phyloP scores from a whole-genome alignment of 2,888 invertebrate genomes.

The Polydrusus tereticollis region DNA sequence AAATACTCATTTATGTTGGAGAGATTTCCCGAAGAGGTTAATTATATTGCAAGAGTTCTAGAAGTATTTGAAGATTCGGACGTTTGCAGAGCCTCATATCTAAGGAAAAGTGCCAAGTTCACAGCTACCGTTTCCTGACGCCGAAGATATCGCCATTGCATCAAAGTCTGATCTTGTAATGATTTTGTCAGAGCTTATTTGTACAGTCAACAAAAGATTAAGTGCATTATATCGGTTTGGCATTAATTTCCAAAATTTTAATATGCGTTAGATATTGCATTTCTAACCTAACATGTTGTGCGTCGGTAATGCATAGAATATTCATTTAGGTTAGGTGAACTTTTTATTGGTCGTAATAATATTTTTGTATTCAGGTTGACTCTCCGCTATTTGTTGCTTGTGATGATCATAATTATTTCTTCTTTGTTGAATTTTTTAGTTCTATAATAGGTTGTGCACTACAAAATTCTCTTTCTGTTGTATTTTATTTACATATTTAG shows the following conservation, averaged over 20 bases:
- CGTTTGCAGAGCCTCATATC: constrained; percentile 3
- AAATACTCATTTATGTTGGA: constrained; percentile 20
- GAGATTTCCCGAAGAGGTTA: constrained; percentile 15
- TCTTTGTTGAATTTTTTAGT: background rate
- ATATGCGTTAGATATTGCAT: too few species aligned
- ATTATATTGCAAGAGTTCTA: constrained; percentile 12
- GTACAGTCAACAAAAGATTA: background rate
- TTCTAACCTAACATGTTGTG: too few species aligned
- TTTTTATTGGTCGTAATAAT: too few species aligned
- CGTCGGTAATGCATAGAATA: too few species aligned
- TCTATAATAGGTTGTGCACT: background rate
- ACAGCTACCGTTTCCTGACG: background rate
- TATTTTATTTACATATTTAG: background rate
- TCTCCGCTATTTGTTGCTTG: too few species aligned
- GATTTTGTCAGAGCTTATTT: background rate
- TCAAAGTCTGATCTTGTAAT: background rate
- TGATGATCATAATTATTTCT: too few species aligned
- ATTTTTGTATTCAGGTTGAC: too few species aligned
- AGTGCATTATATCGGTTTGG: background rate
- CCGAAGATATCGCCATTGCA: background rate
- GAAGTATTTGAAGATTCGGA: background rate
- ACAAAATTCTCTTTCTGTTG: background rate
- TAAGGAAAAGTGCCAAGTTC: constrained; percentile 11
- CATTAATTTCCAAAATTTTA: background rate
- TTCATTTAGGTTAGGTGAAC: too few species aligned